Evolutionary conservation across 2,113 vertebrate species (phyloP), one percentile per base, ranked within the genome.

Genomic region (Chauna torquata): DNA sequence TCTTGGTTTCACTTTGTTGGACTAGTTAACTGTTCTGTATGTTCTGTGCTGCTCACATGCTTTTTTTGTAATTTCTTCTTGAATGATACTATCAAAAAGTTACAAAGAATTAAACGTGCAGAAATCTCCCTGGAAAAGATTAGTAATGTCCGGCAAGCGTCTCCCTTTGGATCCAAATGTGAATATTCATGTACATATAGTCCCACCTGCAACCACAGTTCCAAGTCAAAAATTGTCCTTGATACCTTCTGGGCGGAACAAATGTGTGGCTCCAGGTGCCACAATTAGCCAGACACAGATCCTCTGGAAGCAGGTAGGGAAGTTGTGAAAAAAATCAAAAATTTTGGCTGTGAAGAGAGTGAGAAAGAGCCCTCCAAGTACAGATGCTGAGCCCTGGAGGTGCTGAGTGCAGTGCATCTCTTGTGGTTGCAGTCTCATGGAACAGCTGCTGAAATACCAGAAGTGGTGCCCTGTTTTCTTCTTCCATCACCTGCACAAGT

Each of bases 1-100:
- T 90, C 90, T 93, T 78, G 76, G 70, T 95, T 95, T 94, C 70
- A 40, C 59, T 94, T 82, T 83, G 71, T 90, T 92, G 76, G 32
- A 40, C 78, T 95, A 16, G 32, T 71, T 90, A 81, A 52, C 45
- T 65, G 45, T 47, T 84, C 57, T 84, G 17, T 74, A 70, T 40
- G 47, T 79, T 87, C 45, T 79, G 1, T 88, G 62, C 32, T 82
- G 50, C 69, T 90, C 40, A 27, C 80, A 69, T 15, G 62, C 71
- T 83, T 94, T 16, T n/a, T 50, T 79, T 76, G 28, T 54, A 14
- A 50, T 78, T 92, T 88, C 57, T 36, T 92, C 78, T 68, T 68
- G 14, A 88, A 32, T 57, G 34, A 83, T 45, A 28, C 20, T 47
- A 32, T 77, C 2, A 9, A 86, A 49, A 80, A 59, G 19, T 54